A percentile compares a stretch with the other conserved stretches of the same genome.
Evolutionary conservation across 2,888 invertebrate genomes (phyloP).

Genomic region (Conchocele bisecta): DNA sequence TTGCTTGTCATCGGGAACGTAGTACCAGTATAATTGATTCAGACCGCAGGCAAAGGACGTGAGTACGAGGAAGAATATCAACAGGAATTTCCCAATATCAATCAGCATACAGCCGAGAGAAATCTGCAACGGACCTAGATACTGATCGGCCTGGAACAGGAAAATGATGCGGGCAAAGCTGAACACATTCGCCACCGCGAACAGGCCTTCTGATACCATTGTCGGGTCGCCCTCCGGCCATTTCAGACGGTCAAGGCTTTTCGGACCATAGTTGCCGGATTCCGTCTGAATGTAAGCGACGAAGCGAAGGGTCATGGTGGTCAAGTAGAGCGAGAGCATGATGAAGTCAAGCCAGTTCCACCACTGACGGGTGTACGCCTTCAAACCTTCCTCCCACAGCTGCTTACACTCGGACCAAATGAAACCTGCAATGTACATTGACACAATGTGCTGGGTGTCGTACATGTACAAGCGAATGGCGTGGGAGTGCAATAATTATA

Average conservation of each 20-base stretch:
- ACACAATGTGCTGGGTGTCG: too few relatives aligned
- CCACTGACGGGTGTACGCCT: constrained; percentile 85
- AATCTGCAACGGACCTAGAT: constrained; percentile 85
- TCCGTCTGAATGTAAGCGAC: constrained; percentile 82
- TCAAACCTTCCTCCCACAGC: constrained; percentile 85
- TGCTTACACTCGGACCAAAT: constrained; percentile 86
- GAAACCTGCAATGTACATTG: constrained; percentile 84
- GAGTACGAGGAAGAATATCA: constrained; percentile 84
- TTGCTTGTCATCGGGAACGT: constrained; percentile 74
- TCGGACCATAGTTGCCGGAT: constrained; percentile 80
- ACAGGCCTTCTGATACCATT: constrained; percentile 84
- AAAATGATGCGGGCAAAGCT: constrained; percentile 85
- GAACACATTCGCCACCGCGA: constrained; percentile 85
- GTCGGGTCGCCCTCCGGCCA: constrained; percentile 85
- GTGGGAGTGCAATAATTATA: too few relatives aligned
- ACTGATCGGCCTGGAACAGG: constrained; percentile 85
- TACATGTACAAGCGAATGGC: too few relatives aligned
- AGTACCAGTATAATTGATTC: constrained; percentile 88
- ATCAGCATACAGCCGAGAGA: constrained; percentile 85
- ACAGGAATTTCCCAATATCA: constrained; percentile 85
- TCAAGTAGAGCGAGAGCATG: constrained; percentile 85
- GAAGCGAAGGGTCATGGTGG: constrained; percentile 84
- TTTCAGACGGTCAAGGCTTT: constrained; percentile 80
- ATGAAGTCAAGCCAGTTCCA: constrained; percentile 86
- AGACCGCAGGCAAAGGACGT: constrained; percentile 85